Evolutionary conservation across 1,140 invertebrate genomes (phyloP), one percentile per base, ranked within the genome.

Genomic region (Brachionus angularis): DNA sequence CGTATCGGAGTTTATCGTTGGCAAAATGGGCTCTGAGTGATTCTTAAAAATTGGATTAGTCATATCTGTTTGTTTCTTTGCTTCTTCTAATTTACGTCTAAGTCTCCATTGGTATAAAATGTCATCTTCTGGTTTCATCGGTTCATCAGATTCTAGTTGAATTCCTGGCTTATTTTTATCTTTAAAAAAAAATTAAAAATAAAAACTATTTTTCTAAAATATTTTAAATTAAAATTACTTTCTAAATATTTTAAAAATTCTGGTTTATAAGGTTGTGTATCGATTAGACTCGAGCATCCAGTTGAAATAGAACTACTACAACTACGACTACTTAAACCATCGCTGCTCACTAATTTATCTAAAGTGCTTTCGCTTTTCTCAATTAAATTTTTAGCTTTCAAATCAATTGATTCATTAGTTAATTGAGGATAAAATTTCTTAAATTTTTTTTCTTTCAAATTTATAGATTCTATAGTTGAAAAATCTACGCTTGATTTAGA

Each of bases 51-150:
- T 39, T 36, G 53, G 27, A 4, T 25, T 25, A 10, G 33, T 25
- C 18, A 23, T 36, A 3, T 58, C 53, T 4, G 1, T 27, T 27
- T 23, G 36, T 36, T 23, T 58, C 39, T 58, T 58, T 0, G 53
- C 21, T 58, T 36, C 76, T 47, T 79, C 78, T 58, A 79, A 73
- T 46, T 73, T 75, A 7, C 77, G 69, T 5, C 75, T 74, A 7
- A 79, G 31, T 36, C 78, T 55, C 78, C 78, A 79, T 52, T 79
- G 76, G 36, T 76, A 73, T 14, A 79, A 61, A 31, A 77, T 76
- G 47, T 79, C 78, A 71, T 77, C 73, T 29, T 76, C 74, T 7
- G 53, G 53, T 21, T 58, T 42, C 21, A 58, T 2, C 4, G 10
- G 23, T 33, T 58, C 23, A 23, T 34, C 53, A 14, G 34, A 39